Base-by-base conservation (phyloP, 2,113 vertebrate species). In the Macaca mulatta region DNA sequence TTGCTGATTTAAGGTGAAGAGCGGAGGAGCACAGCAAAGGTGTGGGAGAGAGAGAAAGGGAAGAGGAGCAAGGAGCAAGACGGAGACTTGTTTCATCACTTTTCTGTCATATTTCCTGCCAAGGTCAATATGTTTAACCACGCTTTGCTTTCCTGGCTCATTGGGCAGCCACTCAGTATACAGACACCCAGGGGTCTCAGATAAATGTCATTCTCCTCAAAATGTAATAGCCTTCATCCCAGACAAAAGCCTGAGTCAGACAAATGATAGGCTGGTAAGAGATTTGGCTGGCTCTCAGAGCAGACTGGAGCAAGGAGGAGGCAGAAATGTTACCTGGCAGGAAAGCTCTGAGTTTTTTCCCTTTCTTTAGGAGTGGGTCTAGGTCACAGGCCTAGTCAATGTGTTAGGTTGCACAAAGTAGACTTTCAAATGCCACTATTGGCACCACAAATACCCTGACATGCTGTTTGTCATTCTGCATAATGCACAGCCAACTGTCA, bases 131-230 rank as follows among this genome's bases (percentile, higher is more conserved):
- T 12, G 22, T 27, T 52, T 77, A 75, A 64, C 20, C 70, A 81
- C 43, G 74, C 67, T 17, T 86, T 59, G 14, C 86, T 85, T 93
- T 89, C 69, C 45, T 9, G 67, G 69, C 9, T 82, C 74, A 45
- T 20, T 48, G 57, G 74, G 35, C 16, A 82, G 69, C 30, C 55
- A 79, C 2, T 92, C 43, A 30, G 82, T 18, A 61, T 35, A 50
- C 3, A 93, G 22, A 87, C 35, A 32, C 11, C 38, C 35, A 16
- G n/a, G n/a, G 55, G 17, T 40, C 70, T 80, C 77, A 43, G 38
- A 90, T 57, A 89, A 89, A 75, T 95, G 81, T 38, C 81, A 38
- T 88, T 90, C 67, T 97, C 91, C 89, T 85, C 67, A 94, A 78
- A 97, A 93, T 75, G 75, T 35, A 50, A 96, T 43, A 78, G 50